phyloP scores from a whole-genome alignment of 2,888 invertebrate genomes.

The Limenitis camilla region DNA sequence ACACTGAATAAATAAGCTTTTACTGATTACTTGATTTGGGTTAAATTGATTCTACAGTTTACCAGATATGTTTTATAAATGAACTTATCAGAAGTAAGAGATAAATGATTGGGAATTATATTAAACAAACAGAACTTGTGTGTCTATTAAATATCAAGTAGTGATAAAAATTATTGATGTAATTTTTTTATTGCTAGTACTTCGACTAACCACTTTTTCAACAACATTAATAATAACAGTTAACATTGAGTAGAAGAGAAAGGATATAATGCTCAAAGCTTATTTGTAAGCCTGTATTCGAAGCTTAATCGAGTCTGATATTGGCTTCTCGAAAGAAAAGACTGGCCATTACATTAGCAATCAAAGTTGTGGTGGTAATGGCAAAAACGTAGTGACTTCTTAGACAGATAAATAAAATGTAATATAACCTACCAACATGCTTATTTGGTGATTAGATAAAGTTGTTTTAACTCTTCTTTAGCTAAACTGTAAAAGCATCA shows the following conservation, averaged over 20 bases:
- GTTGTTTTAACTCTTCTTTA: slow-evolving; percentile 9
- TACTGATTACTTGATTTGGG: no score
- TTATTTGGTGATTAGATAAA: neutral
- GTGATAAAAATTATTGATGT: no score
- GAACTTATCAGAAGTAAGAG: no score
- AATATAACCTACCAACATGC: no score
- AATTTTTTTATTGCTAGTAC: no score
- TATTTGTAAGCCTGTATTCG: neutral
- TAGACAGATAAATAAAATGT: no score
- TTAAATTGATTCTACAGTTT: no score
- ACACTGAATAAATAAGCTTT: no score
- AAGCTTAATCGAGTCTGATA: slow-evolving; percentile 2
- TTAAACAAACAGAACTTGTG: no score
- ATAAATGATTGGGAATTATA: no score
- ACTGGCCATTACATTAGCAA: neutral
- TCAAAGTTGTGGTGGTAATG: slow-evolving; percentile 1
- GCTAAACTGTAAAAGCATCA: neutral
- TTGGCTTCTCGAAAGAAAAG: slow-evolving; percentile 2
- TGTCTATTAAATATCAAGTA: no score
- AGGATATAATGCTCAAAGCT: neutral
- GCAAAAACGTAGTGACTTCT: neutral
- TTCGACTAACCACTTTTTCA: neutral
- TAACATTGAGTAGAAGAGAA: neutral
- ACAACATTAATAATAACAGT: neutral
- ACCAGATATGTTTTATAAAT: no score